Evolutionary conservation across 2,797 vertebrate species (phyloP), one percentile per base, ranked within the genome.

Genomic region (Coendou prehensilis): DNA sequence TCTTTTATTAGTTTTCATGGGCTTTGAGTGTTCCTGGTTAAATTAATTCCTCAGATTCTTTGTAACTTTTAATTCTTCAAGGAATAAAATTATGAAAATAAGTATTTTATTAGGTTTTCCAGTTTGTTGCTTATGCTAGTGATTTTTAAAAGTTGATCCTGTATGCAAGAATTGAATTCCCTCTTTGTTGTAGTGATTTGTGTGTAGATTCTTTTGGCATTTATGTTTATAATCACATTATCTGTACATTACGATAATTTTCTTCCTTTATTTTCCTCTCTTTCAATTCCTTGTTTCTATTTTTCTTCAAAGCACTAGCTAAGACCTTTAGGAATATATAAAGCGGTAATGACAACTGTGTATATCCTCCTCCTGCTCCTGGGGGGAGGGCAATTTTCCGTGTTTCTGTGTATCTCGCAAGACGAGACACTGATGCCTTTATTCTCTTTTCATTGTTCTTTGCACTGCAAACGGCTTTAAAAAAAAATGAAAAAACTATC

Each of bases 81-180:
- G 33, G 6, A 63, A 63, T 79, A 17, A 91, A 93, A 83, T 83
- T 78, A 71, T 64, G 59, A 83, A 93, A 79, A 83, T 50, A 79
- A 61, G 22, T 71, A 45, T 95, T 56, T 93, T 64, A 57, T 90
- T 87, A 76, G 5, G 59, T 69, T 86, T 93, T 47, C 28, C 92
- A 86, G 28, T 75, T 86, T n/a, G 64, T 69, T 64, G 67, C 23
- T 95, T 14, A 47, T 87, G 30, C 9, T 64, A 30, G 28, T 83
- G 13, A 89, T 63, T 87, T 87, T 93, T 87, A 45, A 76, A 90
- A 71, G 52, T n/a, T 83, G 18, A 78, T 78, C 30, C 3, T 85
- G n/a, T 86, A 20, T 4, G 9, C 13, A 61, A 80, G 7, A 75
- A 57, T 9, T 61, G 11, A 95, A 78, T 82, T 93, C 6, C 47